These are phyloP conservation scores for Calyptomena viridis DNA, from an alignment of 2,113 vertebrate species.

Conservation along the genomic window DNA sequence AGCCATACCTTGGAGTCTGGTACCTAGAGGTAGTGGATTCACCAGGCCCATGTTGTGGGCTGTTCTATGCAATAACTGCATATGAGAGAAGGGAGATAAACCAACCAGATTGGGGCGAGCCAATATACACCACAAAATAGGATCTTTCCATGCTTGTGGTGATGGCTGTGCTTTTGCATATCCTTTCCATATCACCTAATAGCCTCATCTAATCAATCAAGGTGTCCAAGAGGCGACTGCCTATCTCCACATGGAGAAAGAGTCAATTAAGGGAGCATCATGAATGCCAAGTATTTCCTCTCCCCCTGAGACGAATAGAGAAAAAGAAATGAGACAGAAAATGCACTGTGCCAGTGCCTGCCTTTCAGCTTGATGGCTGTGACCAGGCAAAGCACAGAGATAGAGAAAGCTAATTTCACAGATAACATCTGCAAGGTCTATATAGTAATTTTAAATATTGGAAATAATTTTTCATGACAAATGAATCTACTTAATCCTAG, in stretches of 20 bases:
- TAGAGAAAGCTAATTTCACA: slow-evolving; percentile 28
- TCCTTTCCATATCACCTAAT: background rate
- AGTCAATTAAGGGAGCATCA: slow-evolving; percentile 21
- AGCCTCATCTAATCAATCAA: slow-evolving; percentile 7
- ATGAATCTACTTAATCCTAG: background rate
- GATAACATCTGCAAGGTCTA: slow-evolving; percentile 46
- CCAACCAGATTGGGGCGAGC: background rate
- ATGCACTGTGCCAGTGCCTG: background rate
- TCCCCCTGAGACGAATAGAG: background rate
- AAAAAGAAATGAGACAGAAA: slow-evolving; percentile 27
- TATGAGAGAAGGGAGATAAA: background rate
- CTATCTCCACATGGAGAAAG: slow-evolving; percentile 2
- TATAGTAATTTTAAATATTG: background rate
- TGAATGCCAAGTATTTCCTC: slow-evolving; percentile 4
- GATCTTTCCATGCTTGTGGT: background rate
- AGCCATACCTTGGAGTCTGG: background rate
- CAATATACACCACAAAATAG: background rate
- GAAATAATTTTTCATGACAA: slow-evolving; percentile 25
- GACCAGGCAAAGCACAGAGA: slow-evolving; percentile 9
- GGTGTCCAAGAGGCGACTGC: background rate
- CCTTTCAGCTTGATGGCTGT: slow-evolving; percentile 23
- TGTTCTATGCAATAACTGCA: background rate
- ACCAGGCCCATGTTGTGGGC: background rate
- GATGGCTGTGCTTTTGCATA: background rate
- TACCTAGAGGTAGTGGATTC: background rate